Evolutionary conservation across 2,888 invertebrate species (phyloP).

Genomic region (Punctoribates punctum): DNA sequence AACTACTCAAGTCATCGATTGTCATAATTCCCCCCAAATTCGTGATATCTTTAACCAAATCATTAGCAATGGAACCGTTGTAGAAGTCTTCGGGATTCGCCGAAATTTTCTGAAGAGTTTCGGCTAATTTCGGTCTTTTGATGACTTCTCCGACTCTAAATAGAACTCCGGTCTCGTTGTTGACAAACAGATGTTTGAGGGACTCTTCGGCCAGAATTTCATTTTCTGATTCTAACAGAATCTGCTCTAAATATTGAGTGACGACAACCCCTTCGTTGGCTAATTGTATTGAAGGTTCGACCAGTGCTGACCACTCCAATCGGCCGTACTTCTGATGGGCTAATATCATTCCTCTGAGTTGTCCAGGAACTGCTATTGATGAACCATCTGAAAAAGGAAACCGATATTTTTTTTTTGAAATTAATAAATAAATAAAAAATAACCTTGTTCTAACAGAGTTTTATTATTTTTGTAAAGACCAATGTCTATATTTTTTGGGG

Average conservation of each 20-base stretch:
- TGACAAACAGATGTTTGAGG: constrained; percentile 56
- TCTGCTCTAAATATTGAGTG: constrained; percentile 50
- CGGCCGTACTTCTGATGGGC: constrained; percentile 68
- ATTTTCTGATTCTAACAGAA: constrained; percentile 51
- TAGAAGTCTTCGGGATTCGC: constrained; percentile 64
- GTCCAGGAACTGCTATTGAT: constrained; percentile 83
- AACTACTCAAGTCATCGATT: constrained; percentile 68
- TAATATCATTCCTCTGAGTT: constrained; percentile 76
- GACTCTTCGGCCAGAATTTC: constrained; percentile 59
- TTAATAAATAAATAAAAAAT: background rate
- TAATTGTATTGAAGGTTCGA: constrained; percentile 72
- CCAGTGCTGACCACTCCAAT: constrained; percentile 71
- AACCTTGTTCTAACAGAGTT: constrained; percentile 49
- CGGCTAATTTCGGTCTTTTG: constrained; percentile 63
- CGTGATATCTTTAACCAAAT: constrained; percentile 22
- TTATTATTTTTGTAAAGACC: constrained; percentile 65
- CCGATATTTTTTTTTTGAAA: constrained; percentile 50
- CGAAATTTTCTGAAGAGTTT: constrained; percentile 70
- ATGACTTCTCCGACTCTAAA: constrained; percentile 65
- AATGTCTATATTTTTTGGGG: constrained; percentile 60
- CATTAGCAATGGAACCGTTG: constrained; percentile 36
- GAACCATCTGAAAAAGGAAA: constrained; percentile 51
- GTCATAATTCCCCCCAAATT: constrained; percentile 66
- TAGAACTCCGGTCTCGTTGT: constrained; percentile 62
- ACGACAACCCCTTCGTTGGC: constrained; percentile 69